Conservation (phyloP, 2,888 invertebrate species). For the Lasioglossum pauxillum region DNA sequence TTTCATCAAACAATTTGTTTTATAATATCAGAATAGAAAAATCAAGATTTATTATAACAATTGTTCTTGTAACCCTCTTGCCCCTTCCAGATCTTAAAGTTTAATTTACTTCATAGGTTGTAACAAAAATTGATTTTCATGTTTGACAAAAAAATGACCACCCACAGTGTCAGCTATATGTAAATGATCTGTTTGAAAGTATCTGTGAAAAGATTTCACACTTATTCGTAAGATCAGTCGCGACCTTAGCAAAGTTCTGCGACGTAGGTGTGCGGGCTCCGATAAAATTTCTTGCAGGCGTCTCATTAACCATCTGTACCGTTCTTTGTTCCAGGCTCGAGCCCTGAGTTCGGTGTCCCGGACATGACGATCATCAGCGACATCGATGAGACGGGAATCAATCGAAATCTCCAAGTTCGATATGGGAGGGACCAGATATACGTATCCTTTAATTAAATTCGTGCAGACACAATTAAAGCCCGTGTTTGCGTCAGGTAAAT, state of each 20-base stretch:
- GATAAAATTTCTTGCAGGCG: constrained; percentile 1
- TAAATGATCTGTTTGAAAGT: background rate
- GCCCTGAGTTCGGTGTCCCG: constrained; percentile 91
- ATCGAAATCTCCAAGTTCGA: constrained; percentile 93
- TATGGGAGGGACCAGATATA: constrained; percentile 94
- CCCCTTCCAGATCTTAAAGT: no score
- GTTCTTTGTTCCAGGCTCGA: constrained; percentile 83
- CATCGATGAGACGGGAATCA: constrained; percentile 95
- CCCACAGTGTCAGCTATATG: no score
- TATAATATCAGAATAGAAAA: no score
- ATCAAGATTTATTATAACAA: no score
- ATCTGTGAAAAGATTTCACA: background rate
- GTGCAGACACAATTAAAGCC: background rate
- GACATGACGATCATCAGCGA: constrained; percentile 97
- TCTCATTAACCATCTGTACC: background rate
- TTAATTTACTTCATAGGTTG: no score
- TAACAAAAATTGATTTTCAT: no score
- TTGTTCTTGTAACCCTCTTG: no score
- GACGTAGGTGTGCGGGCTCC: background rate
- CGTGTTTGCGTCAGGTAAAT: background rate
- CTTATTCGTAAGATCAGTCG: background rate
- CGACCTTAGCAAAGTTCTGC: background rate
- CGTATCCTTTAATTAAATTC: constrained; percentile 90
- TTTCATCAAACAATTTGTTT: no score
- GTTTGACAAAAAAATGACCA: no score